phyloP scores from a whole-genome alignment of 1,140 invertebrate species.

The Bombyx mori region DNA sequence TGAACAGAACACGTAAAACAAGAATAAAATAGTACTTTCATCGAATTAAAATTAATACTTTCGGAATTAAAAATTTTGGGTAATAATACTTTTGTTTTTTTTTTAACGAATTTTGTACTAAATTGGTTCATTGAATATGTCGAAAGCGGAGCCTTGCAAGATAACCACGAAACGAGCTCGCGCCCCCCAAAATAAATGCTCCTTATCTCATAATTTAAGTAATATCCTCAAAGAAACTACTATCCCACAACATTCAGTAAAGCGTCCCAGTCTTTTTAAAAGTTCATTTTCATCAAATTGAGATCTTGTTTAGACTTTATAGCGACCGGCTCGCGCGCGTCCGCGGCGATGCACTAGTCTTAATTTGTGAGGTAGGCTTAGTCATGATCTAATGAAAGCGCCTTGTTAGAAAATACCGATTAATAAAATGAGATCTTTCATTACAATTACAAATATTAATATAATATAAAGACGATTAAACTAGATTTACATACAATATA shows the following conservation, averaged over 20 bases:
- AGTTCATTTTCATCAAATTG: conserved; percentile 71
- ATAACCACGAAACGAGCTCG: conserved; percentile 23
- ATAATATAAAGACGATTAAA: conserved; percentile 65
- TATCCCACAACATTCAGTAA: conserved; percentile 71
- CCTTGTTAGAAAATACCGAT: conserved; percentile 72
- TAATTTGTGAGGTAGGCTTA: conserved; percentile 70
- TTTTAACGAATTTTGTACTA: conserved; percentile 65
- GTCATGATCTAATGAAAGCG: conserved; percentile 71
- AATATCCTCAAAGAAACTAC: conserved; percentile 68
- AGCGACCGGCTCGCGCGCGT: conserved; percentile 36
- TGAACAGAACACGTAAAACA: conserved; percentile 28
- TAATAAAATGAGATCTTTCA: conserved; percentile 72
- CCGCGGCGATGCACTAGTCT: conserved; percentile 38
- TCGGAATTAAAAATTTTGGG: conserved; percentile 60
- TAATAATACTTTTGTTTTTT: conserved; percentile 62
- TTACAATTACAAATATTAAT: conserved; percentile 67
- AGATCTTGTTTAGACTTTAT: conserved; percentile 68
- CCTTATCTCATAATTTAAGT: conserved; percentile 68
- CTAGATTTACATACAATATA: conserved; percentile 69
- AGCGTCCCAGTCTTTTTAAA: conserved; percentile 71
- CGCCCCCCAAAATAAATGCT: conserved; percentile 60
- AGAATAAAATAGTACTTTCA: conserved; percentile 41
- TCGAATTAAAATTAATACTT: conserved; percentile 61
- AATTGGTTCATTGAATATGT: conserved; percentile 44
- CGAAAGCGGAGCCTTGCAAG: conserved; percentile 29